A percentile compares a stretch with the other conserved stretches of the same genome.
Evolutionary conservation across 2,797 vertebrate genomes (phyloP).

Genomic region (Tinamus major): DNA sequence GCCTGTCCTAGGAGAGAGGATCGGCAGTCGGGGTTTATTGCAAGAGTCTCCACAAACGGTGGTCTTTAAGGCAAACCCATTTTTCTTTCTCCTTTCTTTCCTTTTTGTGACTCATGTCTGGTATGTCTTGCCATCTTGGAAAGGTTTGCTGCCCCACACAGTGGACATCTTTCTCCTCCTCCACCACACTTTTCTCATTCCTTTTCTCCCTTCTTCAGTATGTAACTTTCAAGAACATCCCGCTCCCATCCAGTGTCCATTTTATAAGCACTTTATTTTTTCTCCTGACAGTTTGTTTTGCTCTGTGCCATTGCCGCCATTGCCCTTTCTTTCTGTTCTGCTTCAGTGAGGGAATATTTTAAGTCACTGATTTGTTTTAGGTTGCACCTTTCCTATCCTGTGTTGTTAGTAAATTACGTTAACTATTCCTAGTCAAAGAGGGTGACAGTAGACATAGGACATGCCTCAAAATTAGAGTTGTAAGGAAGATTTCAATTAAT

Average conservation of each 20-base stretch:
- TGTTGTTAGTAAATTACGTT: background rate
- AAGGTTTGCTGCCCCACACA: background rate
- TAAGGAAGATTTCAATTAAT: background rate
- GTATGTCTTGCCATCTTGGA: background rate
- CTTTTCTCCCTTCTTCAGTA: background rate
- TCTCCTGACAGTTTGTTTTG: background rate
- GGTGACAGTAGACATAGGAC: background rate
- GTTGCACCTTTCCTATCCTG: background rate
- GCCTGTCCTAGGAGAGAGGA: conserved; percentile 31
- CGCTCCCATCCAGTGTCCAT: background rate
- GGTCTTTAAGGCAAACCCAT: background rate
- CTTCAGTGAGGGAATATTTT: background rate
- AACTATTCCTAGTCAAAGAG: background rate
- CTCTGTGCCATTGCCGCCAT: background rate
- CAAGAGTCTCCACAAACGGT: background rate
- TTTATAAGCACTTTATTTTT: background rate
- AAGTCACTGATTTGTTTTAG: background rate
- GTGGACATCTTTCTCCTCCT: background rate
- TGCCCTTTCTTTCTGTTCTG: background rate
- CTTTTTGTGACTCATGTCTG: conserved; percentile 40
- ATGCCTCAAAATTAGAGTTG: background rate
- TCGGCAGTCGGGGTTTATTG: background rate
- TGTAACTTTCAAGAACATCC: background rate
- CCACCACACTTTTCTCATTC: background rate
- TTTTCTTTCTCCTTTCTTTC: conserved; percentile 25